Evolutionary conservation across 1,140 invertebrate species (phyloP), one percentile per base, ranked within the genome.

Genomic region (Adelges cooleyi): DNA sequence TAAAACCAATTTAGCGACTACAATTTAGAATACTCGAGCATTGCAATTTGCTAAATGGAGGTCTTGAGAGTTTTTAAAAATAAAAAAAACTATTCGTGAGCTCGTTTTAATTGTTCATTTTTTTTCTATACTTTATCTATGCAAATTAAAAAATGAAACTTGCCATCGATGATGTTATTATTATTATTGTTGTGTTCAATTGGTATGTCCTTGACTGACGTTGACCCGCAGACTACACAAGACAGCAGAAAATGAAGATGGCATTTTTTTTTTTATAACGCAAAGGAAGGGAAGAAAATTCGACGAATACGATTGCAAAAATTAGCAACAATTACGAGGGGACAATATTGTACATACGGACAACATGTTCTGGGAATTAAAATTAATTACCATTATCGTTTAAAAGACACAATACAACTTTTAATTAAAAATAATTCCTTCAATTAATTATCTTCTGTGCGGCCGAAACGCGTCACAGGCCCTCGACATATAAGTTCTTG

Each of bases 371-470:
- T 25, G 25, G 20, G 56, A 62, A 62, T 62, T 62, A 11, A 62
- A 33, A 46, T 48, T 62, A 62, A 62, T 59, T 13, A 59, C n/a
- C 23, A 62, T 20, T 48, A 33, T 59, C 17, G 9, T 59, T 46
- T 25, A 18, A 29, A 29, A n/a, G n/a, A 29, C 38, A 29, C 23
- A 27, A 44, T 44, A 13, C 56, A 11, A 13, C 29, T 48, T 48
- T 62, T 48, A 62, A 62, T 62, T 62, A 22, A 62, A 48, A 62
- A 20, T 46, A 33, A 62, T 62, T 46, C n/a, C 6, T 48, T 33
- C 42, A 13, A 15, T 62, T 48, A 48, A 62, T 62, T n/a, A 29
- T n/a, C 38, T 0, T 42, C 15, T 2, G 33, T 56, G 44, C 10
- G 23, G 18, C 40, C 29, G 15, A 23, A 59, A 23, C 17, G 36